Conservation (phyloP, 1,140 invertebrate genomes). For the Drosophila melanica region DNA sequence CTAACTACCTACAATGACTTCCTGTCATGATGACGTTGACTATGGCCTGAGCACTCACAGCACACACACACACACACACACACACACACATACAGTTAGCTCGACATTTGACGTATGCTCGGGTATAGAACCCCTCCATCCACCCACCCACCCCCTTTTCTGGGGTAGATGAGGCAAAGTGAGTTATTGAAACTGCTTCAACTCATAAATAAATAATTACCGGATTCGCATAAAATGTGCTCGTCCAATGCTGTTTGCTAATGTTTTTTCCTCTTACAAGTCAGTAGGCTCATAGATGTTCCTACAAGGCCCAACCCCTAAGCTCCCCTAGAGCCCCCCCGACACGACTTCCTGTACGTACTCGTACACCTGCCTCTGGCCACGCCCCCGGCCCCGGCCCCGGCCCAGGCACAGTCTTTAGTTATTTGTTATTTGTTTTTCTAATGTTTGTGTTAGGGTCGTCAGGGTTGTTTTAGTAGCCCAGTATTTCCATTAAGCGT, state of each 20-base stretch:
- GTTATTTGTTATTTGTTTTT: slow-evolving; percentile 60
- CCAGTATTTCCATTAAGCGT: slow-evolving; percentile 58
- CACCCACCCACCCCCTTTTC: not conserved
- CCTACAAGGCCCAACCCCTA: not conserved
- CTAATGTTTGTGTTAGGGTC: slow-evolving; percentile 53
- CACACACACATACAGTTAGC: slow-evolving; percentile 15
- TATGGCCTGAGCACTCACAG: slow-evolving; percentile 25
- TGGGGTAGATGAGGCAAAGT: slow-evolving; percentile 45
- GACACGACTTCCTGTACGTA: slow-evolving; percentile 23
- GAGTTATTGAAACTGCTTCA: slow-evolving; percentile 82
- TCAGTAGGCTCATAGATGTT: slow-evolving; percentile 21
- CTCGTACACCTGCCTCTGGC: slow-evolving; percentile 32
- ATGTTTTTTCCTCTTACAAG: slow-evolving; percentile 52
- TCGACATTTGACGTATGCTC: slow-evolving; percentile 64
- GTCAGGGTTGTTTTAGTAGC: slow-evolving; percentile 24
- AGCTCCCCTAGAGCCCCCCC: not conserved
- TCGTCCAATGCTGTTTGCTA: slow-evolving; percentile 61
- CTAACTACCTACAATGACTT: slow-evolving; percentile 78
- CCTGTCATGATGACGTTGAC: slow-evolving; percentile 56
- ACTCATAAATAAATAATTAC: slow-evolving; percentile 84
- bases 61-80: slow-evolving; percentile 1
- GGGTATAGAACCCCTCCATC: not conserved
- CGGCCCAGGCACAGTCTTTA: slow-evolving; percentile 36
- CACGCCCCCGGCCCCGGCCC: not conserved
- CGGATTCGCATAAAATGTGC: slow-evolving; percentile 66